Base-by-base conservation (phyloP, 2,888 invertebrate species). In the Campopleginae sp. region DNA sequence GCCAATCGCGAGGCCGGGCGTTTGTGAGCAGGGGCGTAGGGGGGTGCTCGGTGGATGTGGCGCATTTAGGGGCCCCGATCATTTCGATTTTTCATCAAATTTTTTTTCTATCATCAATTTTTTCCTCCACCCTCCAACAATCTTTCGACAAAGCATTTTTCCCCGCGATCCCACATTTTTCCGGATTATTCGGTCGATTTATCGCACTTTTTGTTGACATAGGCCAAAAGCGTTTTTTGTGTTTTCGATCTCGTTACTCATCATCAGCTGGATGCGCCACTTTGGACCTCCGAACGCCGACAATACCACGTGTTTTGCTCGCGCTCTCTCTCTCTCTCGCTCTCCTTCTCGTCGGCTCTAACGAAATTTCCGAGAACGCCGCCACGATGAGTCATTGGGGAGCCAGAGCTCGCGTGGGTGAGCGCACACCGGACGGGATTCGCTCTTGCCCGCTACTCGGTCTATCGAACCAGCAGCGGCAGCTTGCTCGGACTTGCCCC, bases 351-450 rank as follows among this genome's bases (percentile, higher is more conserved):
- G 7, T 7, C 38, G 8, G 61, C 44, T 80, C 44, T 61, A 81
- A 42, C 76, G 70, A 78, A 75, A 80, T 80, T 85, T 84, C 85
- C 76, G 48, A 85, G 87, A 89, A 92, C 86, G 89, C 89, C 76
- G 27, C 85, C 75, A 84, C 85, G 82, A 88, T 88, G 89, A 87
- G 86, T 83, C 87, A 88, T 84, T 88, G 88, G 87, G 89, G 87
- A 84, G 75, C 68, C 71, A 83, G 88, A 88, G 89, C 38, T 7
- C 38, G 38, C 38, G 38, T 87, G 88, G 86, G 90, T 89, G 88
- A 90, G 91, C 88, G 90, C 86, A 85, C 86, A 51, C 66, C 38
- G 66, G 88, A 89, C 84, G 88, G 88, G 90, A 89, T 89, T 66
- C 54, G 38, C 77, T 63, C 75, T 23, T 8, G 44, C 65, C 54